Conservation (phyloP, 2,888 invertebrate species). For the Dione juno region DNA sequence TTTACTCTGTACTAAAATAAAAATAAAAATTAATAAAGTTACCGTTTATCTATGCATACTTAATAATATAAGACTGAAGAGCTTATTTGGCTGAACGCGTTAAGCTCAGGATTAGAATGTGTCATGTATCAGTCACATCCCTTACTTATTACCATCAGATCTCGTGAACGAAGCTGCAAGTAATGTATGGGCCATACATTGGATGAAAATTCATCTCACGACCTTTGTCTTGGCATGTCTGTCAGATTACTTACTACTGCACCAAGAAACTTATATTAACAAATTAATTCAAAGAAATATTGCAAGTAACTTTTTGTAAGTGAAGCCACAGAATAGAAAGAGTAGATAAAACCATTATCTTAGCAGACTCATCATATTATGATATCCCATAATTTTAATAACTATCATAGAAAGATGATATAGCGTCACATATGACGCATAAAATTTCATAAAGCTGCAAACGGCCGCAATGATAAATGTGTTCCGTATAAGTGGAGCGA, state of each 20-base stretch:
- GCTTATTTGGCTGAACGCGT: no score
- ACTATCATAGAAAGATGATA: constrained; percentile 17
- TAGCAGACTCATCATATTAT: constrained; percentile 2
- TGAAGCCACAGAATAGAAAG: not conserved
- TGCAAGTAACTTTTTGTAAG: not conserved
- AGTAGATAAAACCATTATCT: not conserved
- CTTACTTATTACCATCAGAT: no score
- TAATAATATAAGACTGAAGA: no score
- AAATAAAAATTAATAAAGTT: no score
- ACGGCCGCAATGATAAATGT: constrained; percentile 35
- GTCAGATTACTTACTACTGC: not conserved
- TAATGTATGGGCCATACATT: no score
- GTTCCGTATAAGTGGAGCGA: constrained; percentile 31
- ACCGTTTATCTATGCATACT: no score
- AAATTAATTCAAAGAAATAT: not conserved
- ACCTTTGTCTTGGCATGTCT: no score
- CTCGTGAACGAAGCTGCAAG: no score
- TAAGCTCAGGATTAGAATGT: no score
- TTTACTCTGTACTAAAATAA: no score
- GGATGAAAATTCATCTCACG: no score
- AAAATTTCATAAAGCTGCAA: constrained; percentile 31
- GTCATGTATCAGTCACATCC: no score
- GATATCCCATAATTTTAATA: constrained; percentile 11
- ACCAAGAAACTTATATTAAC: not conserved
- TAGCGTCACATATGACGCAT: constrained; percentile 33